Evolutionary conservation across 2,113 vertebrate species (phyloP).

Genomic region (Herpetotheres cachinnans): DNA sequence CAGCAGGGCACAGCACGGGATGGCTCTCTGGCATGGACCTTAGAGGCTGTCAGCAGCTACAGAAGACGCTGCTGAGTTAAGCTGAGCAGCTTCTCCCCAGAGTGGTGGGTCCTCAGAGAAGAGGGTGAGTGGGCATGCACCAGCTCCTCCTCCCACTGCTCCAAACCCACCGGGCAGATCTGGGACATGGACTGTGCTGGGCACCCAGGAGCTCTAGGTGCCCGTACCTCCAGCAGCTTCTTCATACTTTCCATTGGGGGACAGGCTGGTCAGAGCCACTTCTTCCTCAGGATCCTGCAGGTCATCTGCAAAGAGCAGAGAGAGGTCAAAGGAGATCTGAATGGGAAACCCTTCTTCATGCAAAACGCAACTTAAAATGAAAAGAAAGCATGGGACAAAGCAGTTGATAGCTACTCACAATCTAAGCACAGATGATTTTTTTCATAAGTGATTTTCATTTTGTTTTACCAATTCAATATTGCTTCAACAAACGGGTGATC

Average conservation of each 20-base stretch:
- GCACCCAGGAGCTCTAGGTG: not conserved
- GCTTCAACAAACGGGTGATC: not conserved
- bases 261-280: conserved; percentile 63
- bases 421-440: not conserved
- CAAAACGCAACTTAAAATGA: not conserved
- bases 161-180: not conserved
- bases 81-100: not conserved
- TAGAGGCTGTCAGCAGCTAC: not conserved
- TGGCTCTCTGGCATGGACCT: not conserved
- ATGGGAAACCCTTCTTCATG: not conserved
- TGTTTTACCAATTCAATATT: not conserved
- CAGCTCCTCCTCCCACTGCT: not conserved
- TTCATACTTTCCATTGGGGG: conserved; percentile 58
- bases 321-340: not conserved
- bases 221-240: not conserved
- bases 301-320: conserved; percentile 38
- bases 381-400: not conserved
- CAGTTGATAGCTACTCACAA: not conserved
- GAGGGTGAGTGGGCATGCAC: not conserved
- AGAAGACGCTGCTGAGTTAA: not conserved
- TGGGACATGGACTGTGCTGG: not conserved
- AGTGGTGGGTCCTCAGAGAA: not conserved
- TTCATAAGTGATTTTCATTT: not conserved
- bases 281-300: conserved; percentile 49
- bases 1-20: not conserved